Percentiles rank a stretch among this genome's conserved stretches.
phyloP scores from a whole-genome alignment of 2,113 vertebrate species.

The Xerus inauris region DNA sequence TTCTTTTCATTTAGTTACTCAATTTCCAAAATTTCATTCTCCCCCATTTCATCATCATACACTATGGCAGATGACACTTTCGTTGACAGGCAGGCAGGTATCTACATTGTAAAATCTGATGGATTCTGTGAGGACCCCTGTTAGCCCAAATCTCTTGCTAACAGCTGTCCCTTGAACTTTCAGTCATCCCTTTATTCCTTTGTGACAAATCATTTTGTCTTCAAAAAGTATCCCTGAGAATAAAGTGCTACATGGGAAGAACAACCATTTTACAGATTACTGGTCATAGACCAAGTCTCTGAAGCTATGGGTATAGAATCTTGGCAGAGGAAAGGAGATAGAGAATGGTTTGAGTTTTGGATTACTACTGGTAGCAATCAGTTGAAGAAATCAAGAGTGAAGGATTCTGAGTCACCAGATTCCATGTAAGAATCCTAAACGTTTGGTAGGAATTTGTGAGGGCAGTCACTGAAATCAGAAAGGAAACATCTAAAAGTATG shows the following conservation, averaged over 20 bases:
- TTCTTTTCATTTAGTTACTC: slow-evolving; percentile 14
- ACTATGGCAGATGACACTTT: neutral
- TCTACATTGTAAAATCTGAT: neutral
- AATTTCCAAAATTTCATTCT: neutral
- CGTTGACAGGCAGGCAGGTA: neutral
- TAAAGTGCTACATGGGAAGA: neutral
- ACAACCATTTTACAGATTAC: neutral
- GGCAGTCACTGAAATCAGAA: neutral
- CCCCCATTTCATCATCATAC: neutral
- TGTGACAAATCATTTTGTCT: neutral
- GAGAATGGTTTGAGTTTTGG: neutral
- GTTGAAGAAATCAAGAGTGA: neutral
- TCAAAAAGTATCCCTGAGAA: slow-evolving; percentile 23
- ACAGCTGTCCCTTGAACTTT: neutral
- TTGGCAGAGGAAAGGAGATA: neutral
- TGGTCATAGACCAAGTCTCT: neutral
- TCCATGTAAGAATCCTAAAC: neutral
- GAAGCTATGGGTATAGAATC: neutral
- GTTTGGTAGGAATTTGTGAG: neutral
- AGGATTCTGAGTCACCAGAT: neutral
- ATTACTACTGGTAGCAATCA: neutral
- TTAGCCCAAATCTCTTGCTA: neutral
- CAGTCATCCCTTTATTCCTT: neutral
- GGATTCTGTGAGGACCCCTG: neutral
- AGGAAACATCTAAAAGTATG: neutral